These are phyloP conservation scores for Spheniscus humboldti DNA, from an alignment of 2,797 vertebrate species.

Conservation along the genomic window DNA sequence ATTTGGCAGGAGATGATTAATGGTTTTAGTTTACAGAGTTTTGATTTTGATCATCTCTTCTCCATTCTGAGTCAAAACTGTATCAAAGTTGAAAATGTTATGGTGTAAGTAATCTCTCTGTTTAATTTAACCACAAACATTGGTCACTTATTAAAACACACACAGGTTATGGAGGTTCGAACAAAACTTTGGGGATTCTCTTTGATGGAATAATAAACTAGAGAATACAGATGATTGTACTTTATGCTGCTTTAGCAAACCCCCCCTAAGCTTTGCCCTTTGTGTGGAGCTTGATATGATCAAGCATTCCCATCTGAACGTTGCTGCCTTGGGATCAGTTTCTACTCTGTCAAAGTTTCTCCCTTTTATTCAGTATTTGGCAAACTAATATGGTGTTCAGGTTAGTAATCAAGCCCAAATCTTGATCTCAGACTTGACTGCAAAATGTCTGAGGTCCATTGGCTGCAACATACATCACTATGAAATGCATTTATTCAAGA, in stretches of 20 bases:
- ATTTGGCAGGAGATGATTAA: neutral
- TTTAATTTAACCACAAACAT: neutral
- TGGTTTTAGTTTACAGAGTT: neutral
- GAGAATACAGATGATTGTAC: neutral
- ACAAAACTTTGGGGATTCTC: neutral
- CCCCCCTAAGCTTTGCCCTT: neutral
- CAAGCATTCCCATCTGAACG: neutral
- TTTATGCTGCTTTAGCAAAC: neutral
- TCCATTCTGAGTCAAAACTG: neutral
- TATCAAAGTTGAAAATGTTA: neutral
- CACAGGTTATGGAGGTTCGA: neutral
- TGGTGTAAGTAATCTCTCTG: neutral
- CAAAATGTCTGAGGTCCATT: neutral
- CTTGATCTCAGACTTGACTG: neutral
- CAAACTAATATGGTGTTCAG: neutral
- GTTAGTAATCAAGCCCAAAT: neutral
- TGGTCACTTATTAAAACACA: neutral
- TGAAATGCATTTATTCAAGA: neutral
- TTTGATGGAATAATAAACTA: neutral
- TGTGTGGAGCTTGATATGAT: neutral
- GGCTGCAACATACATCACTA: neutral
- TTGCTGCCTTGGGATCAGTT: neutral
- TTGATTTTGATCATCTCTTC: neutral
- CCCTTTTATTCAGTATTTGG: neutral
- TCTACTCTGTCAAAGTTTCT: neutral